Base-by-base conservation (phyloP, 2,888 invertebrate genomes). In the Apotomis turbidana region DNA sequence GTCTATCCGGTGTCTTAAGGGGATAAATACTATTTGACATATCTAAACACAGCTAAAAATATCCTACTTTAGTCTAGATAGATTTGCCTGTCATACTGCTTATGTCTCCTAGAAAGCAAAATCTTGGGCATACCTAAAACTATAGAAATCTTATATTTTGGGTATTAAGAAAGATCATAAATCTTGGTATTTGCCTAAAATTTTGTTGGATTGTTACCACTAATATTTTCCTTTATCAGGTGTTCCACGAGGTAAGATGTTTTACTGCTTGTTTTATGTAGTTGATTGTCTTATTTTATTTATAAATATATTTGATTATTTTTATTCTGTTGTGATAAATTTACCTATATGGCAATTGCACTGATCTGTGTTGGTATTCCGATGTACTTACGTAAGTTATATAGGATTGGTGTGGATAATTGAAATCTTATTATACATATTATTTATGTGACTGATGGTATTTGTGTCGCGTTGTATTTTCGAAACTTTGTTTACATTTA, bases 201-300 rank as follows among this genome's bases (percentile, higher is more conserved):
- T 72, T 63, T 60, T 63, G 71, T 68, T 72, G 13, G 54, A 59
- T 59, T 62, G 63, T 67, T 63, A 68, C 27, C 8, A 82, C 80
- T 81, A 83, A 79, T 79, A 78, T 79, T 87, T 88, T 88, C 84
- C 85, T 79, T 86, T 88, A 87, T 91, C 91, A 91, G 92, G 93
- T 90, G 55, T 86, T 81, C 75, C 85, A 78, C 75, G 89, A 93
- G 92, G 93, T 93, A 93, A 93, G 92, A 83, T 81, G 81, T 86
- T 86, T 83, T 84, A 78, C 55, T 83, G 86, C 85, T 90, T 89
- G 87, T 86, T 86, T 81, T 79, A 80, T 83, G 84, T 84, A 81
- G 82, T 76, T 81, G 79, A 82, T 82, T 83, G 83, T 84, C 80
- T 79, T 79, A 83, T 79, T 81, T 81, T 83, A 78, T 81, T 75